Base-by-base conservation (phyloP, 2,888 invertebrate genomes). In the Apamea anceps region DNA sequence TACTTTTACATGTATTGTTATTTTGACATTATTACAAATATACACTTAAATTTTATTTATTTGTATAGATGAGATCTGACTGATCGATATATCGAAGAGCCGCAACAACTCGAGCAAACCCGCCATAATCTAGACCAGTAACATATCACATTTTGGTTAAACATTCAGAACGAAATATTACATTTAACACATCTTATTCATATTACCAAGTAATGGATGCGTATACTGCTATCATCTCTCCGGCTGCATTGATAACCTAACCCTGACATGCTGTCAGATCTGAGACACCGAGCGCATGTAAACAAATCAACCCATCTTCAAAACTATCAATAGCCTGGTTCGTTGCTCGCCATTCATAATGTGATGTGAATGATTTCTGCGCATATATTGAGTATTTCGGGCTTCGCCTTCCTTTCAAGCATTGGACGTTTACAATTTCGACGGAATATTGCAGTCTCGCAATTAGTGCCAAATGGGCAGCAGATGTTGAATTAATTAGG, bases 181-280 rank as follows among this genome's bases (percentile, higher is more conserved):
- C 25, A 84, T 66, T 83, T 1, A n/a, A 7, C 18, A 28, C 21
- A 77, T 54, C 32, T 48, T 28, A 48, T 13, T 37, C 1, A 15
- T 37, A 15, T 25, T 51, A 32, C 51, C 25, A 70, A 78, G 48
- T 4, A 63, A 72, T 65, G 37, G 65, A 75, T 70, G 54, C 3
- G 2, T 48, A 0, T n/a, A 10, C 18, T 28, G 60, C 67, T 78
- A 73, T 76, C 68, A 15, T 45, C 63, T 71, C 62, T 18, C 51
- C 18, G 45, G 12, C 45, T 78, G 21, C 42, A 71, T 65, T 32
- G 80, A 87, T 89, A 89, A 87, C 76, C 77, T 48, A 51, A 68
- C 42, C 66, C 66, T 77, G 79, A 72, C 75, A 66, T 42, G 75
- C 54, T 81, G 89, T 87, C 88, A 42, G 79, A 80, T 82, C 78